Evolutionary conservation across 2,797 vertebrate genomes (phyloP).

Genomic region (Tokudaia muenninki): DNA sequence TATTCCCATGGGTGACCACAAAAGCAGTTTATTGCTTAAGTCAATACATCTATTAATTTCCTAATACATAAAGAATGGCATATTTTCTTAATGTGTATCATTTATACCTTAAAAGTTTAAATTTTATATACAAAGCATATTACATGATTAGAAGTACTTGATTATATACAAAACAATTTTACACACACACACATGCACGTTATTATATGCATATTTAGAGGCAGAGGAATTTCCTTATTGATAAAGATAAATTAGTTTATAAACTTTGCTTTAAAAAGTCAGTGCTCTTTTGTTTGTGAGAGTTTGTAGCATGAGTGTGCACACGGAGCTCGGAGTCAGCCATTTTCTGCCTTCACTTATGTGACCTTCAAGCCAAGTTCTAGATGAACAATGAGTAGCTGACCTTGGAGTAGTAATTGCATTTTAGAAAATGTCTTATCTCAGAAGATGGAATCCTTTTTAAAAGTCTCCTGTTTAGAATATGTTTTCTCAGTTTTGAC

Average conservation of each 20-base stretch:
- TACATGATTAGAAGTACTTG: background rate
- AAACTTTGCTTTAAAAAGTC: conserved; percentile 22
- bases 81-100: background rate
- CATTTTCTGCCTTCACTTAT: conserved; percentile 21
- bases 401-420: conserved; percentile 56
- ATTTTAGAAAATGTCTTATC: conserved; percentile 10
- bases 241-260: conserved; percentile 10
- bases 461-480: background rate
- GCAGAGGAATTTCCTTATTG: conserved; percentile 14
- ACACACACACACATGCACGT: background rate
- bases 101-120: conserved; percentile 21
- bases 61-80: background rate
- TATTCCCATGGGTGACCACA: background rate
- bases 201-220: background rate
- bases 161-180: background rate
- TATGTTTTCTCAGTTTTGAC: conserved; percentile 1
- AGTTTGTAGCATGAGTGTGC: background rate
- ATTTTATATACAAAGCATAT: background rate
- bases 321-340: background rate
- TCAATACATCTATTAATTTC: background rate
- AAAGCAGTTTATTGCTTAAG: background rate
- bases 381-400: background rate
- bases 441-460: conserved; percentile 3
- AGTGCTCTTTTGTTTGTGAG: conserved; percentile 4
- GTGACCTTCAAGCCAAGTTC: conserved; percentile 21